Evolutionary conservation across 2,113 vertebrate species (phyloP), one percentile per base, ranked within the genome.

Genomic region (Hymenochirus boettgeri): DNA sequence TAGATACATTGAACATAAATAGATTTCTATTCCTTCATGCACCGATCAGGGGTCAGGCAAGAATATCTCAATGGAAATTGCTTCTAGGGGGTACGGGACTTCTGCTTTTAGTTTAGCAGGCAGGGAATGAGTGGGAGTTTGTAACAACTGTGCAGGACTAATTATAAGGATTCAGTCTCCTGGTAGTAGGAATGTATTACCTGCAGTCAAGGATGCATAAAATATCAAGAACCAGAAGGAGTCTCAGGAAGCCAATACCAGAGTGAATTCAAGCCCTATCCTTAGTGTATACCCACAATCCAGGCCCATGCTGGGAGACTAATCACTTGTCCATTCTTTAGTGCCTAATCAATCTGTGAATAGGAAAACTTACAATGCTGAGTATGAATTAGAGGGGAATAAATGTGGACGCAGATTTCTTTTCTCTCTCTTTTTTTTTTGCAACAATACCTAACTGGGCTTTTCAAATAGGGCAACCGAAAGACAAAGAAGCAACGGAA

Each of bases 401-500:
- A 87, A 87, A 90, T 77, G 86, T 86, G 85, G 82, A 81, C 57
- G 13, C 81, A 88, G 86, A 79, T 86, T 82, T 81, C 76, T 37
- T 76, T 89, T n/a, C n/a, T n/a, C n/a, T n/a, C n/a, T n/a, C n/a
- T 78, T 83, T 86, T 79, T 75, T 89, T 78, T 83, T 86, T 79
- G 85, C 89, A 90, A 93, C 92, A 93, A 94, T 88, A 87, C 90
- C 86, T 87, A 86, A 88, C 87, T 74, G 74, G 86, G 90, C 85
- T 80, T 88, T 92, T 92, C 85, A 86, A 78, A 77, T 81, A 82
- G 89, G 88, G 91, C 65, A 91, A 83, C 78, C 69, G 61, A 52
- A 8, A 74, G 80, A 95, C 90, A 97, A 98, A 96, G 88, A 91
- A 86, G 74, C 73, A 88, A 90, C 91, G 90, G 94, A 98, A 97